A percentile compares a stretch with the other conserved stretches of the same genome.
phyloP scores from a whole-genome alignment of 2,888 invertebrate species.

The Drosophila nigricruria region DNA sequence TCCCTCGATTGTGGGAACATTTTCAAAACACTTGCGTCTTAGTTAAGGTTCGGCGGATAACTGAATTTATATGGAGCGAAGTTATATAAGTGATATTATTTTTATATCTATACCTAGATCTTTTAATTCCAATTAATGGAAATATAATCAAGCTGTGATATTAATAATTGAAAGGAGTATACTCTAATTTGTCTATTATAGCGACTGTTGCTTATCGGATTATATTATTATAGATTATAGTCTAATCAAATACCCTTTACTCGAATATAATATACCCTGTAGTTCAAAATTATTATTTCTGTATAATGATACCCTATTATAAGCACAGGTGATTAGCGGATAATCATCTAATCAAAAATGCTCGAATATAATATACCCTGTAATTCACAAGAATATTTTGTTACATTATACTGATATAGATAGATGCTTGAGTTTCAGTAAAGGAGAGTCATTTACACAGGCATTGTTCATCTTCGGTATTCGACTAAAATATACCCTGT shows the following conservation, averaged over 20 bases:
- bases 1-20: background rate
- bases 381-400: background rate
- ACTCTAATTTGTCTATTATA: background rate
- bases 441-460: too few relatives aligned
- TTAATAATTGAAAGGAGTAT: background rate
- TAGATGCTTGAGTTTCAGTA: too few relatives aligned
- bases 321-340: too few relatives aligned
- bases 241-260: too few relatives aligned
- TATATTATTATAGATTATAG: too few relatives aligned
- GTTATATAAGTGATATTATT: background rate
- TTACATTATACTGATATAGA: too few relatives aligned
- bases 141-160: background rate
- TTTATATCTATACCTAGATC: slow-evolving; percentile 1
- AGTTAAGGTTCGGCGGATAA: background rate
- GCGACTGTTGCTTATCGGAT: background rate
- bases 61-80: slow-evolving; percentile 5
- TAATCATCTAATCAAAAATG: background rate
- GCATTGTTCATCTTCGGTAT: too few relatives aligned
- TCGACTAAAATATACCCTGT: background rate
- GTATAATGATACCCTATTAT: background rate
- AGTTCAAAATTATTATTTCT: background rate
- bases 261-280: background rate
- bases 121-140: slow-evolving; percentile 3
- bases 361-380: background rate
- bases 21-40: slow-evolving; percentile 2